Percentiles rank a stretch among this genome's conserved stretches.
These are phyloP conservation scores for Decapterus maruadsi DNA, from an alignment of 2,797 vertebrate genomes.

Conservation along the genomic window DNA sequence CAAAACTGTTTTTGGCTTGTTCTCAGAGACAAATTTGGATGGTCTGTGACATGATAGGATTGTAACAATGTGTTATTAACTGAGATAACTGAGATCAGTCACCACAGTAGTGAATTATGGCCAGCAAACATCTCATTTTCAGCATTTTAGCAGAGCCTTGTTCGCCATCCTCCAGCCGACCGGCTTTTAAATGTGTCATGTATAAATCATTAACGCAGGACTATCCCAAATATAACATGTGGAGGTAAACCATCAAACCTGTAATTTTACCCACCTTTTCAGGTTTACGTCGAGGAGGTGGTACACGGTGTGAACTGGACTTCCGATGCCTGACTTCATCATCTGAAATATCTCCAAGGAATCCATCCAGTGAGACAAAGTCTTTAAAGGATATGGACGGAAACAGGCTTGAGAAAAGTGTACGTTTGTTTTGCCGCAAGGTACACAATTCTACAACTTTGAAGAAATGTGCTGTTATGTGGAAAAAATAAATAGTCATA, in stretches of 20 bases:
- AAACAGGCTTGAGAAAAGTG: not conserved
- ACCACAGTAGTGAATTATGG: not conserved
- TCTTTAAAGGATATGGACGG: constrained; percentile 68
- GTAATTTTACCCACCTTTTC: constrained; percentile 81
- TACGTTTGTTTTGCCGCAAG: not conserved
- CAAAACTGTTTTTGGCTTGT: not conserved
- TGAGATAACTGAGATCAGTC: not conserved
- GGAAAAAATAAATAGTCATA: not conserved
- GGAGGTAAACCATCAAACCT: not conserved
- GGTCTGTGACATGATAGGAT: not conserved
- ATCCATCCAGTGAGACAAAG: constrained; percentile 87
- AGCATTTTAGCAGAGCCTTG: not conserved
- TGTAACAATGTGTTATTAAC: constrained; percentile 9
- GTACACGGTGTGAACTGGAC: constrained; percentile 80
- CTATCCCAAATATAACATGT: not conserved
- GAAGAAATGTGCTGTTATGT: not conserved
- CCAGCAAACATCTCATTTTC: not conserved
- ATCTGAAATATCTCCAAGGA: constrained; percentile 84
- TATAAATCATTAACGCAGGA: constrained; percentile 6
- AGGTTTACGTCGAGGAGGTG: constrained; percentile 79
- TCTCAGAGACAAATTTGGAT: not conserved
- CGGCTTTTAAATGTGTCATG: not conserved
- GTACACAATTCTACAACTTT: not conserved
- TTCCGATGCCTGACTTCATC: constrained; percentile 85
- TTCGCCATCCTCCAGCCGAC: not conserved